Base-by-base conservation (phyloP, 2,113 vertebrate genomes). In the Platichthys stellatus region DNA sequence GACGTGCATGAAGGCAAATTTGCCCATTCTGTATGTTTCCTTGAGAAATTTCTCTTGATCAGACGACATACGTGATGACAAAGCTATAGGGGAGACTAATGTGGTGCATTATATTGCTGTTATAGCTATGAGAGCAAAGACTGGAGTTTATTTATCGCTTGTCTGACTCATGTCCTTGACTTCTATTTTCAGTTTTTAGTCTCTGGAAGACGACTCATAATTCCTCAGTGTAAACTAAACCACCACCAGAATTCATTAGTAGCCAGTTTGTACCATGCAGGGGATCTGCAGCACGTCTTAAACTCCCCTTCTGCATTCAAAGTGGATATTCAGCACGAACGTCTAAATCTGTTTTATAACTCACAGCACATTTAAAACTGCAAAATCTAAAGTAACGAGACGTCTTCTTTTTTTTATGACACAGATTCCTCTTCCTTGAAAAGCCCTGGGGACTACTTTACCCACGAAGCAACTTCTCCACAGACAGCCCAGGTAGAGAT, bases 41-140 rank as follows among this genome's bases (percentile, higher is more conserved):
- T 79, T 67, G 63, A 35, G 10, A 81, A 51, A 53, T 65, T 31
- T 71, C 57, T 70, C 47, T 56, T 74, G 20, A 78, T 74, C 51
- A 47, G 74, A 72, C 61, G 63, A 62, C 45, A 28, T 15, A 61
- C 45, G 86, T 64, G 35, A 80, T 40, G 49, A 56, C 60, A n/a
- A 40, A 40, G 18, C 49, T 20, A 35, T 3, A 31, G 9, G 11
- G 49, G 21, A 5, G 26, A 81, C 49, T 60, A 49, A 26, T 24
- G 13, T 51, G 18, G 35, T 60, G 21, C 14, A 63, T 72, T 26
- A 20, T 31, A n/a, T 21, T 69, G 49, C 61, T 70, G 13, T 58
- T 64, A 28, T 21, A 40, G 71, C 59, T 63, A 9, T 28, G 3
- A 35, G 20, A 47, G 69, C 38, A 66, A 38, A 4, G 3, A 54